These are phyloP conservation scores for Tetramorium parvispinum DNA, from an alignment of 1,140 invertebrate species.

Conservation along the genomic window DNA sequence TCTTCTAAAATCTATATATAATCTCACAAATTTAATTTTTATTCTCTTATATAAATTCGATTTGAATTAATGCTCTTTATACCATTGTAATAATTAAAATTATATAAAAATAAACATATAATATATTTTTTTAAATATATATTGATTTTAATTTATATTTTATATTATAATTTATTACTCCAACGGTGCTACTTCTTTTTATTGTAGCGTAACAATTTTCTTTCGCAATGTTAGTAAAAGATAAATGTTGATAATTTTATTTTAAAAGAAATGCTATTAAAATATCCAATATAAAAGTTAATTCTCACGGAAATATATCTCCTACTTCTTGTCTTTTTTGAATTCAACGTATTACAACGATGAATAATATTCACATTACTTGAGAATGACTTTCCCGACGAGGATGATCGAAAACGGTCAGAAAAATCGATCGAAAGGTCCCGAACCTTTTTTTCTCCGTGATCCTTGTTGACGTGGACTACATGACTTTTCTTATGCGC, in stretches of 20 bases:
- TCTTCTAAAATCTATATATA: not conserved
- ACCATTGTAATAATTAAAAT: not conserved
- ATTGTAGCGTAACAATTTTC: not conserved
- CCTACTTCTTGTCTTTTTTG: not conserved
- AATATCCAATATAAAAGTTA: not conserved
- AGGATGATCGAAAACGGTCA: not conserved
- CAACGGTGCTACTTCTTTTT: not conserved
- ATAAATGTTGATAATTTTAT: not conserved
- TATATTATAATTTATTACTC: too few species aligned
- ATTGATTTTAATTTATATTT: not conserved
- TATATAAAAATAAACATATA: not conserved
- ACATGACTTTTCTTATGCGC: constrained; percentile 44
- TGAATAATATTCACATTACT: constrained; percentile 21
- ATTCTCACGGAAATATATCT: not conserved
- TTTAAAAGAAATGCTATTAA: not conserved
- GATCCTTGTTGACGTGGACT: constrained; percentile 46
- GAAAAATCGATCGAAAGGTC: not conserved
- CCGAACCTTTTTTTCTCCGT: constrained; percentile 24
- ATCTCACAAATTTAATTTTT: not conserved
- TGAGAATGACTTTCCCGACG: not conserved
- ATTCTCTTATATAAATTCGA: not conserved
- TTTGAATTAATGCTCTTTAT: not conserved
- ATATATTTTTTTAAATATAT: not conserved
- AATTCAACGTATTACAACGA: not conserved
- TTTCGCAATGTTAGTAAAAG: too few species aligned